Percentiles rank a stretch among this genome's conserved stretches.
These are phyloP conservation scores for Itoplectis maculator DNA, from an alignment of 2,888 invertebrate species.

Conservation along the genomic window DNA sequence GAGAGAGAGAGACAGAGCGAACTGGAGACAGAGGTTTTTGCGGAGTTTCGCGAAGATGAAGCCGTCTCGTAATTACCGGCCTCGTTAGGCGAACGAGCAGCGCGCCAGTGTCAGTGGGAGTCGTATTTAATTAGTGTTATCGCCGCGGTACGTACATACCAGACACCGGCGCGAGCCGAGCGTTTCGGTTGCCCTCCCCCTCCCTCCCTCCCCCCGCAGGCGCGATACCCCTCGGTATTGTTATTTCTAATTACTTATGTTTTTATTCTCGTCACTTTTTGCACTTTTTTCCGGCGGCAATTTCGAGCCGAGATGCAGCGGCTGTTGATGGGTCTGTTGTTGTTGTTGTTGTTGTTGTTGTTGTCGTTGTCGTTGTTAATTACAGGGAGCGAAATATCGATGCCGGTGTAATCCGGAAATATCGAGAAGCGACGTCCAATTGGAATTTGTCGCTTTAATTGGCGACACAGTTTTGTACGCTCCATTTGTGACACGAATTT, in stretches of 20 bases:
- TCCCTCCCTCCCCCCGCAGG: no score
- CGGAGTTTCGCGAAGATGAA: constrained; percentile 82
- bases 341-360: background rate
- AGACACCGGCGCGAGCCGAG: constrained; percentile 66
- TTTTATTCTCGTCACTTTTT: constrained; percentile 26
- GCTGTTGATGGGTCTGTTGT: no score
- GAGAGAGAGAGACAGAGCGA: constrained; percentile 49
- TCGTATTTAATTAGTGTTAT: constrained; percentile 84
- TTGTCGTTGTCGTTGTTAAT: background rate
- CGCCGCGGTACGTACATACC: constrained; percentile 73
- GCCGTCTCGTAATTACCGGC: constrained; percentile 83
- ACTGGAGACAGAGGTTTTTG: constrained; percentile 76
- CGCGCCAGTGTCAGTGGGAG: constrained; percentile 77
- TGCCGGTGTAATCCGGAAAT: background rate
- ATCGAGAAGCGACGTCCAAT: background rate
- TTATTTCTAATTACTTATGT: constrained; percentile 64
- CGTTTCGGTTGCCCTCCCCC: constrained; percentile 58
- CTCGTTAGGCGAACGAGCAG: constrained; percentile 81
- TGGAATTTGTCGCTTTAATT: no score
- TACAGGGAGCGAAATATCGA: background rate
- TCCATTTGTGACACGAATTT: no score
- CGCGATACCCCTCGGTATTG: constrained; percentile 57
- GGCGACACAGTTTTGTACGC: no score
- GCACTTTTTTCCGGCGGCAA: constrained; percentile 17
- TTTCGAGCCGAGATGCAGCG: constrained; percentile 4